Percentiles rank a stretch among this genome's conserved stretches.
Conservation (phyloP, 2,888 invertebrate species). For the Diarsia rubi region DNA sequence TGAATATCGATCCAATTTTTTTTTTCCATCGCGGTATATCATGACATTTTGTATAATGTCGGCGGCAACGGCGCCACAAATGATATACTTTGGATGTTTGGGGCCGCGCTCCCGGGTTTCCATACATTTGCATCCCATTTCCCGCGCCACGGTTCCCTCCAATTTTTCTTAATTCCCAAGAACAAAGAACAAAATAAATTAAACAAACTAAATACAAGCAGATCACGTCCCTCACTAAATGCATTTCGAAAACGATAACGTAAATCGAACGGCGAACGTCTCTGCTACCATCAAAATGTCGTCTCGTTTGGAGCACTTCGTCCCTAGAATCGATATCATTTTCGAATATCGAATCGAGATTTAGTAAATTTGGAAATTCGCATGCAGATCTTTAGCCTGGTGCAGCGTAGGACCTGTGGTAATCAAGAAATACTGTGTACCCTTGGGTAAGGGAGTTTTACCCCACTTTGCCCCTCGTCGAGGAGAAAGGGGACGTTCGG, state of each 20-base stretch:
- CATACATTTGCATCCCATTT: constrained; percentile 62
- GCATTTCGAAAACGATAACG: constrained; percentile 75
- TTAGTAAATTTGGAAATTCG: constrained; percentile 85
- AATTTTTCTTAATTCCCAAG: constrained; percentile 57
- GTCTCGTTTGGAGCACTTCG: constrained; percentile 75
- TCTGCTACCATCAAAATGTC: constrained; percentile 78
- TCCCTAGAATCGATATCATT: constrained; percentile 78
- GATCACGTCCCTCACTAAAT: constrained; percentile 78
- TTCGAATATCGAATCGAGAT: constrained; percentile 81
- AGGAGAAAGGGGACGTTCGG: constrained; percentile 64
- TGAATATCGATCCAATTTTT: constrained; percentile 52
- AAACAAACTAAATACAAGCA: constrained; percentile 66
- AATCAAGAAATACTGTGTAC: constrained; percentile 76
- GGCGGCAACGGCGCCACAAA: constrained; percentile 52
- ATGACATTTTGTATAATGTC: constrained; percentile 43
- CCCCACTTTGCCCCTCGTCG: constrained; percentile 64
- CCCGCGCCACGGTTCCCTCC: constrained; percentile 26
- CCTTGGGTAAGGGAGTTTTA: constrained; percentile 64
- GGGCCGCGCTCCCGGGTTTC: constrained; percentile 29
- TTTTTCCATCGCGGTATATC: constrained; percentile 45
- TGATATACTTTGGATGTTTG: constrained; percentile 63
- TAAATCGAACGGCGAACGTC: constrained; percentile 75
- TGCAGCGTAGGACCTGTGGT: constrained; percentile 77
- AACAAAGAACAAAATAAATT: constrained; percentile 66
- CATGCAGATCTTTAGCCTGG: constrained; percentile 83